Evolutionary conservation across 92 coral and sea anemone genomes (phyloP), one percentile per base, ranked within the genome.

Genomic region (Zoanthus gigantus): DNA sequence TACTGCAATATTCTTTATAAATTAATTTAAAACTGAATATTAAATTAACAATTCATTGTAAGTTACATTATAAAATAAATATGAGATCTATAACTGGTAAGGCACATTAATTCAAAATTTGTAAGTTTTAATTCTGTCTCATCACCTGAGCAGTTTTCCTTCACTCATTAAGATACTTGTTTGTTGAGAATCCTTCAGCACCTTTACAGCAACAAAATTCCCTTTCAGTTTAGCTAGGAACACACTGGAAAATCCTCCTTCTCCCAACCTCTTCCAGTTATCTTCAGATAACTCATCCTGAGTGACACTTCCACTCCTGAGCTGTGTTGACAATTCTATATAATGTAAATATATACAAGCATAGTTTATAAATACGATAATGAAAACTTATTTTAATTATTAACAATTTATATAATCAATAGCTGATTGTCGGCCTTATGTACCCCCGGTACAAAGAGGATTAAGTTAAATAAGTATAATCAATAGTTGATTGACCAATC

Each of bases 131-230:
- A 14, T 42, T 14, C 57, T 11, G 57, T 45, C 63, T 42, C 28
- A 44, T 50, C 81, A 96, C 98, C 98, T 92, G 54, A 97, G 83
- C 29, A 95, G 94, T 76, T 90, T 94, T 71, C 99, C 98, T 67
- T 97, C 99, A 50, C 92, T 92, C 80, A 91, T 88, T 88, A 93
- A 80, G 68, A 94, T 88, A 28, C 77, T 90, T 46, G 95, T 89
- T 74, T 96, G 89, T 77, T 90, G 83, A 61, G 87, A 76, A 72
- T 90, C 89, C 56, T 93, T 91, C 47, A 97, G 76, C 47, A 97
- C 98, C 79, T 97, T 97, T 9, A 97, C 94, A 60, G 99, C 99
- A 11, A 97, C 99, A 77, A 92, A 76, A 69, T 93, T 96, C 56
- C 99, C 99, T 82, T 92, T 95, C 60, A 97, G 91, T 82, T 94